phyloP scores from a whole-genome alignment of 1,140 invertebrate genomes.

The Sweltsa coloradensis region DNA sequence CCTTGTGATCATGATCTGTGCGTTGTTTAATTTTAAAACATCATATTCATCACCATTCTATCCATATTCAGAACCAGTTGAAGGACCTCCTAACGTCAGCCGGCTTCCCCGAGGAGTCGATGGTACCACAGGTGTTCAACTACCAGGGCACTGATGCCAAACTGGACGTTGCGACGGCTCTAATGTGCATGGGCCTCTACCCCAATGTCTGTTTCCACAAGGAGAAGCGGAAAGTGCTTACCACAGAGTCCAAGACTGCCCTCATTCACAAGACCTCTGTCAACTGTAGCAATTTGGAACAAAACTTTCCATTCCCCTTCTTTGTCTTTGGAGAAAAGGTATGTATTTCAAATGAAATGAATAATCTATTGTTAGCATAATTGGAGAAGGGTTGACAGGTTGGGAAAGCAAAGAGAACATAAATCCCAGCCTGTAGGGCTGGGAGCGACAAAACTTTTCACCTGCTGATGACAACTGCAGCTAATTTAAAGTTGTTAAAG shows the following conservation, averaged over 20 bases:
- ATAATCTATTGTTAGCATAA: no score
- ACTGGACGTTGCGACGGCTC: slow-evolving; percentile 72
- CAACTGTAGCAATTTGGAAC: slow-evolving; percentile 77
- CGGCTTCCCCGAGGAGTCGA: slow-evolving; percentile 83
- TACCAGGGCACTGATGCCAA: slow-evolving; percentile 61
- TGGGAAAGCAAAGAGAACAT: no score
- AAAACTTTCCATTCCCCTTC: slow-evolving; percentile 84
- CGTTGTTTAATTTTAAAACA: no score
- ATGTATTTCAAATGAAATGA: no score
- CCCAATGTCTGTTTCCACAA: slow-evolving; percentile 95
- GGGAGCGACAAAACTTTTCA: no score
- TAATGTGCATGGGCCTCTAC: slow-evolving; percentile 85
- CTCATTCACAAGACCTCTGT: slow-evolving; percentile 95
- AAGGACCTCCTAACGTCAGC: slow-evolving; percentile 65
- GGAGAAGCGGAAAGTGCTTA: slow-evolving; percentile 85
- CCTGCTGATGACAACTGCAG: no score
- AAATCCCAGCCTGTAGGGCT: no score
- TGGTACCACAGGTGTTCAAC: slow-evolving; percentile 60
- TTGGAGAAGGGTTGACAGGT: no score
- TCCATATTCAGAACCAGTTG: slow-evolving; percentile 57
- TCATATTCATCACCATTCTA: no score
- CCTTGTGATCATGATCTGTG: no score
- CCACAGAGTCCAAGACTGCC: slow-evolving; percentile 87
- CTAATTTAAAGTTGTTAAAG: no score
- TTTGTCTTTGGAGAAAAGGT: slow-evolving; percentile 97